Percentiles rank a stretch among this genome's conserved stretches.
phyloP scores from a whole-genome alignment of 2,888 invertebrate genomes.

The Gnatocerus cornutus region DNA sequence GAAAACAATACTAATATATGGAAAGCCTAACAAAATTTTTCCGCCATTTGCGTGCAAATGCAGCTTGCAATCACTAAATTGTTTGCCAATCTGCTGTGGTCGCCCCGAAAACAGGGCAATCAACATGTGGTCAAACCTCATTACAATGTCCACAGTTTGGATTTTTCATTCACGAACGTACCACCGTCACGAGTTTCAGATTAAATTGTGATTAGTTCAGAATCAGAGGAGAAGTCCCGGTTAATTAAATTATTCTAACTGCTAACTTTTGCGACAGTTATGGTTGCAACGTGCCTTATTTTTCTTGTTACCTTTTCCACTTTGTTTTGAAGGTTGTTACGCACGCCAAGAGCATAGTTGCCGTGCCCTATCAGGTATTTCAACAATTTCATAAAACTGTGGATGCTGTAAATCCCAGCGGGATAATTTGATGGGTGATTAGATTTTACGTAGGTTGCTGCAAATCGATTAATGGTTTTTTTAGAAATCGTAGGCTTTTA shows the following conservation, averaged over 20 bases:
- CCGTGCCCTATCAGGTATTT: constrained; percentile 4
- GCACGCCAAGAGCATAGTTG: constrained; percentile 13
- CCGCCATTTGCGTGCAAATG: neutral
- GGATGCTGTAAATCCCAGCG: constrained; percentile 8
- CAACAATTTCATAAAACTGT: constrained; percentile 22
- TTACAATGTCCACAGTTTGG: constrained; percentile 32
- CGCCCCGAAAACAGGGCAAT: constrained; percentile 19
- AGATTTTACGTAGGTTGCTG: neutral
- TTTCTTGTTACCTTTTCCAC: neutral
- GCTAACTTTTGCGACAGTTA: constrained; percentile 1
- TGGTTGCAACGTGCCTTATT: neutral
- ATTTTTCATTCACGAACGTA: constrained; percentile 27
- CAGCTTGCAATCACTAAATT: neutral
- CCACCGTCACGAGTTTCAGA: constrained; percentile 16
- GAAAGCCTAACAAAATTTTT: too few species aligned
- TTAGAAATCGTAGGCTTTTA: constrained; percentile 5
- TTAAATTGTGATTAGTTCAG: constrained; percentile 43
- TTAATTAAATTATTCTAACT: constrained; percentile 17
- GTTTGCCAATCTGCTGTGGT: constrained; percentile 1
- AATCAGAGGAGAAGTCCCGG: constrained; percentile 2
- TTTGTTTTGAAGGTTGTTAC: constrained; percentile 13
- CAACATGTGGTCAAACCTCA: constrained; percentile 32
- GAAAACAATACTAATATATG: too few species aligned
- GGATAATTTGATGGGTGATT: neutral
- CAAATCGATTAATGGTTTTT: too few species aligned